Evolutionary conservation across 1,140 invertebrate genomes (phyloP).

Genomic region (Forficula auricularia): DNA sequence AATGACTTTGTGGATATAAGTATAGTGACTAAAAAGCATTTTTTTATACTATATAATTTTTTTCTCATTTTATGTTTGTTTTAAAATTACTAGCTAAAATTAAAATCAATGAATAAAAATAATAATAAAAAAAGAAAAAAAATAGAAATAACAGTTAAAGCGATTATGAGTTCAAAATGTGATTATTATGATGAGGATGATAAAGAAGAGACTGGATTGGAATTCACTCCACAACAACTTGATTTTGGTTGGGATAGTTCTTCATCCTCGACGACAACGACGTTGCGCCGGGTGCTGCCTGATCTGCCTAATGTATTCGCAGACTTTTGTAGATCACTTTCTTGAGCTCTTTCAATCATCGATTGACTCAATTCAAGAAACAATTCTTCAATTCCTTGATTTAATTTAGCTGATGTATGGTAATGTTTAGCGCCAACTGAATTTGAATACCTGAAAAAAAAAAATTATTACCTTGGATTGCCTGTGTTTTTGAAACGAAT

Average conservation of each 20-base stretch:
- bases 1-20: too few species aligned
- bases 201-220: neutral
- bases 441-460: constrained; percentile 55
- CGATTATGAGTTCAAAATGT: neutral
- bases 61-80: constrained; percentile 1
- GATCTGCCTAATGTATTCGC: constrained; percentile 28
- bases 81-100: constrained; percentile 1
- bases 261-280: constrained; percentile 43
- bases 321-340: constrained; percentile 26
- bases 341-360: constrained; percentile 38
- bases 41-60: constrained; percentile 1
- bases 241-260: constrained; percentile 8
- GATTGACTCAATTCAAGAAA: constrained; percentile 68
- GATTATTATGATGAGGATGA: neutral
- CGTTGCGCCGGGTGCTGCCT: constrained; percentile 31
- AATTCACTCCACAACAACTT: constrained; percentile 9
- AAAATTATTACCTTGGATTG: too few species aligned
- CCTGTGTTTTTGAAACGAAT: too few species aligned
- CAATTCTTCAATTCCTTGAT: constrained; percentile 82
- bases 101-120: too few species aligned
- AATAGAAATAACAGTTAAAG: neutral
- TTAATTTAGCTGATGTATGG: constrained; percentile 88
- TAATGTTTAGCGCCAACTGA: constrained; percentile 88
- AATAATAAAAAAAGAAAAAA: too few species aligned
- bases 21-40: neutral